Conservation (phyloP, 2,113 vertebrate species). For the Chamaea fasciata region DNA sequence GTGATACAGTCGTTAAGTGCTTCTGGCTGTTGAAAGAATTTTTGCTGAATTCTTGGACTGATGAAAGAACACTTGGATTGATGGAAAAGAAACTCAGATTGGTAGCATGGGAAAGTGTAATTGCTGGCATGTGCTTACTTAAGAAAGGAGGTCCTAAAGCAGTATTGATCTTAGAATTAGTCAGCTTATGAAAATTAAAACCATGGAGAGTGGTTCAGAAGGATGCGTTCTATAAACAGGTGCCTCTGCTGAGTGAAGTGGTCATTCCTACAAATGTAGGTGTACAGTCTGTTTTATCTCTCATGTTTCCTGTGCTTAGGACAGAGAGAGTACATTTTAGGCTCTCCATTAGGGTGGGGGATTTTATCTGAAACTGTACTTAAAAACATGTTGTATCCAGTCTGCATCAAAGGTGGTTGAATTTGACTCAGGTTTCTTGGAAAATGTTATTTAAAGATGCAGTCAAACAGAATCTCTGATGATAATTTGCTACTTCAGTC, state of each 20-base stretch:
- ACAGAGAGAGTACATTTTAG: background rate
- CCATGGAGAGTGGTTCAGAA: background rate
- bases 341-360: background rate
- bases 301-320: background rate
- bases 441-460: background rate
- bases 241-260: background rate
- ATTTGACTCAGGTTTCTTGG: background rate
- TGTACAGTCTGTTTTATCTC: background rate
- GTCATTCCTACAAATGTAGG: background rate
- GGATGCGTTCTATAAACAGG: background rate
- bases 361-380: background rate
- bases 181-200: background rate
- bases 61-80: background rate
- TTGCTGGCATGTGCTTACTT: background rate
- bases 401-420: background rate
- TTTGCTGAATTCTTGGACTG: background rate
- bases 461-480: background rate
- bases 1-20: background rate
- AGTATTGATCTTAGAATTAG: background rate
- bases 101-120: background rate
- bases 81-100: background rate
- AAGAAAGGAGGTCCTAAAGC: background rate
- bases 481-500: background rate
- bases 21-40: background rate
- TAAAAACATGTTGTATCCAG: rapidly evolving